Percentiles rank a stretch among this genome's conserved stretches.
These are phyloP conservation scores for Seira musarum DNA, from an alignment of 2,888 invertebrate species.

Conservation along the genomic window DNA sequence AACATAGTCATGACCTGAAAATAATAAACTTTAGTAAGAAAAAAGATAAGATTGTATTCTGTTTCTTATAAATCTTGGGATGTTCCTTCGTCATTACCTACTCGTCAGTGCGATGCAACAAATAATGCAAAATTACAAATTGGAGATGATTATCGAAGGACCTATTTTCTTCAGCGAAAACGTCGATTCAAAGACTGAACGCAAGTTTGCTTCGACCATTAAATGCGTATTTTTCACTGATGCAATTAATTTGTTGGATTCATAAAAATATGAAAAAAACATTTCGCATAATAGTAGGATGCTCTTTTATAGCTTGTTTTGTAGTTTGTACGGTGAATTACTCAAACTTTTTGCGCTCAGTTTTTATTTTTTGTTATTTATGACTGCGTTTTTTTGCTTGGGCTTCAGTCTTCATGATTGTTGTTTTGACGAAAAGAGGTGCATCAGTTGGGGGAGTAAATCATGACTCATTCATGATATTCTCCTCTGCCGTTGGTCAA, in stretches of 20 bases:
- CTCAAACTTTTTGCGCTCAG: not conserved
- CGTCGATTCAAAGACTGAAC: not conserved
- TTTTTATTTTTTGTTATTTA: too few relatives aligned
- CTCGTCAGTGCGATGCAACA: slow-evolving; percentile 5
- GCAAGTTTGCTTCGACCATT: slow-evolving; percentile 2
- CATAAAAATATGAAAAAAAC: slow-evolving; percentile 1
- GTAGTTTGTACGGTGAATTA: not conserved
- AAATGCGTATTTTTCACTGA: slow-evolving; percentile 32
- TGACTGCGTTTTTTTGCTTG: not conserved
- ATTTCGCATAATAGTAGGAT: not conserved
- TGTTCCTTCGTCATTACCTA: slow-evolving; percentile 13
- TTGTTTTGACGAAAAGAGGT: not conserved
- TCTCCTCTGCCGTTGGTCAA: not conserved
- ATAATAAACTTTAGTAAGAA: slow-evolving; percentile 25
- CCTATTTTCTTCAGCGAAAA: slow-evolving; percentile 1
- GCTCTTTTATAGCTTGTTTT: not conserved
- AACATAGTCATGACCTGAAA: slow-evolving; percentile 47
- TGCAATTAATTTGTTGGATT: slow-evolving; percentile 44
- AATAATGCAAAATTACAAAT: slow-evolving; percentile 41
- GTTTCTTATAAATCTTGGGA: slow-evolving; percentile 3
- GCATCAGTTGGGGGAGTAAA: too few relatives aligned
- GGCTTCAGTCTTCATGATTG: not conserved
- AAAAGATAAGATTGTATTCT: slow-evolving; percentile 26
- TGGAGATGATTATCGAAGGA: slow-evolving; percentile 30
- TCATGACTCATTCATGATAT: not conserved